A percentile compares a stretch with the other conserved stretches of the same genome.
Evolutionary conservation across 2,888 invertebrate species (phyloP).

Genomic region (Tryphoninae sp.): DNA sequence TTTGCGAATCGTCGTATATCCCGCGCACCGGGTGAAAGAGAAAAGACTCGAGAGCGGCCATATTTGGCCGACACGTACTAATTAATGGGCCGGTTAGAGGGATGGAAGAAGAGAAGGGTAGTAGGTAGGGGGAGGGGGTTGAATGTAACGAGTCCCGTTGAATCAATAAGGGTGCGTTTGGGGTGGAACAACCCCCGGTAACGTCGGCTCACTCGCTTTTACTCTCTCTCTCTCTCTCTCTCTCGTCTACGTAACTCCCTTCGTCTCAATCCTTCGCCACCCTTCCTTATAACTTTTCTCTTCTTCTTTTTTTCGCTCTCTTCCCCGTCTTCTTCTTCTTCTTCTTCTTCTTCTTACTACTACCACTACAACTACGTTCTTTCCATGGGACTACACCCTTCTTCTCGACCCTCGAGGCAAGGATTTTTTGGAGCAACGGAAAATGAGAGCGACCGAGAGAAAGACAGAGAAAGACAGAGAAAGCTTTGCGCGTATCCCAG

Average conservation of each 20-base stretch:
- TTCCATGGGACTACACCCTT: constrained; percentile 43
- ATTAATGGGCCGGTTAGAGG: constrained; percentile 72
- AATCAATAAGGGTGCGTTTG: constrained; percentile 75
- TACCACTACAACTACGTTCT: constrained; percentile 26
- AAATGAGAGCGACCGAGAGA: constrained; percentile 24
- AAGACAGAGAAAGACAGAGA: constrained; percentile 15
- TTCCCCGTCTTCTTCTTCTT: constrained; percentile 14
- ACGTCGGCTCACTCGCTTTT: constrained; percentile 23
- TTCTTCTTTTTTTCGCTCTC: constrained; percentile 8
- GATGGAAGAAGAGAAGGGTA: constrained; percentile 15
- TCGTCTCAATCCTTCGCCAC: constrained; percentile 50
- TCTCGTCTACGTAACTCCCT: background rate
- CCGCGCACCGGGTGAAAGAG: background rate
- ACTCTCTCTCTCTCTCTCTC: constrained; percentile 51
- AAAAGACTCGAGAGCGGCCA: constrained; percentile 58
- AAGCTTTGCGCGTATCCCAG: constrained; percentile 68
- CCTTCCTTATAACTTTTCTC: constrained; percentile 48
- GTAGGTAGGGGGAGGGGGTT: constrained; percentile 19
- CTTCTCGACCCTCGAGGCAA: constrained; percentile 45
- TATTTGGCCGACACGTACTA: constrained; percentile 66
- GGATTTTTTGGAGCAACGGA: constrained; percentile 43
- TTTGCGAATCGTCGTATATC: constrained; percentile 2
- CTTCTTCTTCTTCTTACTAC: constrained; percentile 8
- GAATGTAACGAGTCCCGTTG: constrained; percentile 71
- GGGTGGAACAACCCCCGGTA: constrained; percentile 44